Conservation (phyloP, 1,140 invertebrate species). For the Littorina saxatilis region DNA sequence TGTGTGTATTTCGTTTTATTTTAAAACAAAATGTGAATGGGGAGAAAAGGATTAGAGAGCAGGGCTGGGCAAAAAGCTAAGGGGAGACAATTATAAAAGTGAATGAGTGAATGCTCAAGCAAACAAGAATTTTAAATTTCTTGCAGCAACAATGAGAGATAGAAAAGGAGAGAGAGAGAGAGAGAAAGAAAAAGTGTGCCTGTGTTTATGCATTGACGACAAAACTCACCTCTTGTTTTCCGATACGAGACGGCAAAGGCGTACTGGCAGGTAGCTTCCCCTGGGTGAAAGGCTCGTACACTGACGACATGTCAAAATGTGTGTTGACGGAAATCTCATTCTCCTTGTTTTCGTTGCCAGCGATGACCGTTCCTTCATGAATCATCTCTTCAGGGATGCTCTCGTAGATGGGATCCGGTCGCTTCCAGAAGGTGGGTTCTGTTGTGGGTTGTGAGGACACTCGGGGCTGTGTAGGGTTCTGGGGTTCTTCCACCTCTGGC, state of each 20-base stretch:
- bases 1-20: no score
- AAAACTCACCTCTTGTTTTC: not conserved
- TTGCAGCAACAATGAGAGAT: no score
- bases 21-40: no score
- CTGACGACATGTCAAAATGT: constrained; percentile 25
- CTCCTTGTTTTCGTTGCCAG: constrained; percentile 39
- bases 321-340: constrained; percentile 50
- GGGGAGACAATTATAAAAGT: no score
- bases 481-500: not conserved
- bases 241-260: constrained; percentile 17
- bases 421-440: constrained; percentile 49
- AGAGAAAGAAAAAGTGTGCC: constrained; percentile 18
- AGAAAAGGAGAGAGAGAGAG: constrained; percentile 43
- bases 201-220: no score
- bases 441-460: constrained; percentile 41
- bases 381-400: constrained; percentile 22
- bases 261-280: constrained; percentile 37
- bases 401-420: constrained; percentile 42
- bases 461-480: not conserved
- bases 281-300: constrained; percentile 11
- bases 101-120: no score
- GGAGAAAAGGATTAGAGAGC: no score
- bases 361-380: not conserved
- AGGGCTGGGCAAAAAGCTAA: no score
- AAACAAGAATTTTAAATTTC: no score